These are phyloP conservation scores for Riparia riparia DNA, from an alignment of 2,113 vertebrate species.

Conservation along the genomic window DNA sequence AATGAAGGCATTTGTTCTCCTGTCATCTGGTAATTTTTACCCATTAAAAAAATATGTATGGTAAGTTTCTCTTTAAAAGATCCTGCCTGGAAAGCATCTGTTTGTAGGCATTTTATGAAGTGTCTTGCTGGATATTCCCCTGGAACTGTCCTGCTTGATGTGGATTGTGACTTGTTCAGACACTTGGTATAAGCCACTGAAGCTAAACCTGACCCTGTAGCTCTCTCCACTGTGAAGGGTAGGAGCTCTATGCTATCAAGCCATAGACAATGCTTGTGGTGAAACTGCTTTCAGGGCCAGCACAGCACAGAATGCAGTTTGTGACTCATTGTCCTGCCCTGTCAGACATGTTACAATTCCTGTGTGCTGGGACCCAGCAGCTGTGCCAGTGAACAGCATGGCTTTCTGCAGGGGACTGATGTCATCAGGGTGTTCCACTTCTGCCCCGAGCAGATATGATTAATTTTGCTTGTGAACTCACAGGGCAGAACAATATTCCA, in stretches of 20 bases:
- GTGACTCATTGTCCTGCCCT: neutral
- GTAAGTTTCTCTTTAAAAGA: neutral
- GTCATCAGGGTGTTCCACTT: conserved; percentile 50
- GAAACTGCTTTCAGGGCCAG: neutral
- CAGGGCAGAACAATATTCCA: conserved; percentile 47
- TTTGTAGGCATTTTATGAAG: neutral
- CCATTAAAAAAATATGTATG: neutral
- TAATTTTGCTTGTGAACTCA: conserved; percentile 17
- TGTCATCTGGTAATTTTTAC: neutral
- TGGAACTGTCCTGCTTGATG: neutral
- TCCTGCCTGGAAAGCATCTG: neutral
- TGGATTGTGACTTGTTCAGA: neutral
- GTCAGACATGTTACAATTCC: neutral
- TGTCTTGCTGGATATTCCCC: neutral
- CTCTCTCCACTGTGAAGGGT: neutral
- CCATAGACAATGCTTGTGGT: neutral
- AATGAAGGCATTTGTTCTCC: neutral
- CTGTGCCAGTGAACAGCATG: neutral
- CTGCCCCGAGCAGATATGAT: neutral
- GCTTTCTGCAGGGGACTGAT: neutral
- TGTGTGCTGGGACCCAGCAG: neutral
- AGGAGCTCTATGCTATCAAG: neutral
- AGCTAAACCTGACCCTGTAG: neutral
- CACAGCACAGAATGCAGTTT: neutral
- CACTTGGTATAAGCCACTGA: neutral